Evolutionary conservation across 1,140 invertebrate species (phyloP).

Genomic region (Trachymyrmex cornetzi): DNA sequence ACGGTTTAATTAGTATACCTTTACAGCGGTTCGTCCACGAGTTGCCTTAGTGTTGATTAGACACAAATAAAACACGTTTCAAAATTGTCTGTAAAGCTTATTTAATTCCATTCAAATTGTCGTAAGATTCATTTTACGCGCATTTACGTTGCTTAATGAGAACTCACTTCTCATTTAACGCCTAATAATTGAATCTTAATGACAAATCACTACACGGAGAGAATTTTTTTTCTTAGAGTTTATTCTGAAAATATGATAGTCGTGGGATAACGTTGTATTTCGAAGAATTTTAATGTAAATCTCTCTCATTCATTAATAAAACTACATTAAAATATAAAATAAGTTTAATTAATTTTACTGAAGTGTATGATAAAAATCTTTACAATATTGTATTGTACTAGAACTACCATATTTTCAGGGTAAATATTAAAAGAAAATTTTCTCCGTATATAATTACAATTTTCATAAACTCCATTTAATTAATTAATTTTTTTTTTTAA

Average conservation of each 20-base stretch:
- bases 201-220: background rate
- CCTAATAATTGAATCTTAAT: background rate
- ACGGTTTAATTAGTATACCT: slow-evolving; percentile 67
- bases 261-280: too few relatives aligned
- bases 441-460: slow-evolving; percentile 17
- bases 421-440: too few relatives aligned
- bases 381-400: too few relatives aligned
- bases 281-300: too few relatives aligned
- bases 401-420: too few relatives aligned
- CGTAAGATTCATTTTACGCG: background rate
- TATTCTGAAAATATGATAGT: too few relatives aligned
- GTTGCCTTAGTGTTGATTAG: slow-evolving; percentile 56
- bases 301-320: too few relatives aligned
- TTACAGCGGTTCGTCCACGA: slow-evolving; percentile 12
- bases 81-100: slow-evolving; percentile 57
- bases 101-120: slow-evolving; percentile 41
- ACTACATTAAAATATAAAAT: too few relatives aligned
- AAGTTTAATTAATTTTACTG: too few relatives aligned
- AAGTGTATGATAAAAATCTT: too few relatives aligned
- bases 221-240: too few relatives aligned
- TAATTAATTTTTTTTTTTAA: slow-evolving; percentile 14
- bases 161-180: slow-evolving; percentile 25
- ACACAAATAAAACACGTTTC: slow-evolving; percentile 17
- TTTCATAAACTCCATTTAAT: background rate
- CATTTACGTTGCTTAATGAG: slow-evolving; percentile 16